Base-by-base conservation (phyloP, 2,797 vertebrate species). In the Forpus xanthops region DNA sequence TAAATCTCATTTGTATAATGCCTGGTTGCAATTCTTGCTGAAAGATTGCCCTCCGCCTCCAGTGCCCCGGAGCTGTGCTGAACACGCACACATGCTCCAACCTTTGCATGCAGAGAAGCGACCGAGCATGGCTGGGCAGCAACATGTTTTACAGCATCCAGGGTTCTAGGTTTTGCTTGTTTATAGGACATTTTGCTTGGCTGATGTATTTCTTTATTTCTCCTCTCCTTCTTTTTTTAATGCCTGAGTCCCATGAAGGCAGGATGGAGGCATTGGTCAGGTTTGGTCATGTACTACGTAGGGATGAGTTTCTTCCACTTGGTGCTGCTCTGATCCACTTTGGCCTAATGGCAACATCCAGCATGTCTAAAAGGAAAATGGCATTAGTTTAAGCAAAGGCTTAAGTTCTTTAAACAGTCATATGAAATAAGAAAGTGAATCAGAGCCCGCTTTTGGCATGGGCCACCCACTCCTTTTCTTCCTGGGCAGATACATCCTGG, bases 1-100 rank as follows among this genome's bases (percentile, higher is more conserved):
- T 91, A 96, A 96, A 97, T 96, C 96, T 94, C 93, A 92, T 96
- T 96, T 97, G 76, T 90, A 15, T 94, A 96, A 96, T 93, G 85
- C 90, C 67, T 90, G 78, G 78, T 87, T 95, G 91, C 90, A 85
- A 12, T 89, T 93, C 78, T 85, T 81, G 53, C 85, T 83, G 72
- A 72, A 87, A 62, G 87, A 95, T 95, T 93, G 85, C 70, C 87
- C 74, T 90, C 83, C 4, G 23, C 86, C 87, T 90, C 84, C 71
- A 6, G n/a, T 86, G 94, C 42, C 85, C 82, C 72, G 0, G 3
- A 55, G 78, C 53, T 5, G 39, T 24, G 41, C 55, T 6, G 6
- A 67, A 28, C 62, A 27, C 11, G 14, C 68, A 33, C 16, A 15
- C 3, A 5, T 67, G 35, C 42, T 75, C 44, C 45, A 30, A 9